phyloP scores from a whole-genome alignment of 2,888 invertebrate genomes.

The Coecobrya sp. region DNA sequence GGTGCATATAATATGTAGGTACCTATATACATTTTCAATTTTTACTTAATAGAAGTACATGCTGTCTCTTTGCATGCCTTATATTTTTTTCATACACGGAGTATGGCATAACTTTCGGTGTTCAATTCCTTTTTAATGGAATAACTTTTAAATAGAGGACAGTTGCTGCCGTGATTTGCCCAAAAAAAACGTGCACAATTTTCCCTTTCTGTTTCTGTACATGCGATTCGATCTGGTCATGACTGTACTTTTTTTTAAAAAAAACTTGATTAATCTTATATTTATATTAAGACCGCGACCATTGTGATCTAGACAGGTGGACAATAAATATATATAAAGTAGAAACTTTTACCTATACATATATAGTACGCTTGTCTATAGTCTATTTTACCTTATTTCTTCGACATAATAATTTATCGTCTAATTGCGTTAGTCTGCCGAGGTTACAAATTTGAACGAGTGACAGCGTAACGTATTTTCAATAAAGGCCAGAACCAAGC shows the following conservation, averaged over 20 bases:
- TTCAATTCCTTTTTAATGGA: conserved; percentile 14
- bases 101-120: background rate
- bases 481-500: background rate
- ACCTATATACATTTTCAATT: background rate
- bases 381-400: conserved; percentile 9
- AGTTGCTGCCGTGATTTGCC: conserved; percentile 9
- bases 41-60: background rate
- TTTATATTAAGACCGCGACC: background rate
- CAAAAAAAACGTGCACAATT: conserved; percentile 62
- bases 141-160: background rate
- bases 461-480: background rate
- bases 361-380: background rate
- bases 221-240: conserved; percentile 75
- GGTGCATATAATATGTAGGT: background rate
- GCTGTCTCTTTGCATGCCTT: no score
- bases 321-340: no score
- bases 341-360: background rate
- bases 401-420: background rate
- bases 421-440: conserved; percentile 17
- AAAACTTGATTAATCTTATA: conserved; percentile 65
- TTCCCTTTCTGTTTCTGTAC: conserved; percentile 63
- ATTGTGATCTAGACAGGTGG: background rate
- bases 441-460: background rate
- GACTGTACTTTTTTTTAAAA: conserved; percentile 54
- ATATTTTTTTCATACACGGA: background rate